Percentiles rank a stretch among this genome's conserved stretches.
Conservation (phyloP, 2,888 invertebrate species). For the Pseudeuparius sepicola region DNA sequence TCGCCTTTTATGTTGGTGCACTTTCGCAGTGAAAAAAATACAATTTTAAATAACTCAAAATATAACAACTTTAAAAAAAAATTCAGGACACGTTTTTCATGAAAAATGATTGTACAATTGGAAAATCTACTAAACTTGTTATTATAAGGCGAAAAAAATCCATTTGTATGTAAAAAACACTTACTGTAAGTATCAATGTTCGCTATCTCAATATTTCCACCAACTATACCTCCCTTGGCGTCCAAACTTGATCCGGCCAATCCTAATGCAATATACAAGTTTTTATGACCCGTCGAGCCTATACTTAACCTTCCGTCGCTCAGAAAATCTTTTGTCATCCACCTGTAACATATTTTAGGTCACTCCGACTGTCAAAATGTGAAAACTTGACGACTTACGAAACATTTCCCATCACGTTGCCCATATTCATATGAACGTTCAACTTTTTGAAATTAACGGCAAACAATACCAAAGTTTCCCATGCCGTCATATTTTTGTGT, state of each 20-base stretch:
- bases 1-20: too few relatives aligned
- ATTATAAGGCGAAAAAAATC: too few relatives aligned
- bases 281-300: slow-evolving; percentile 88
- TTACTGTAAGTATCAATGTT: slow-evolving; percentile 76
- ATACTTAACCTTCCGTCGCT: slow-evolving; percentile 88
- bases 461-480: slow-evolving; percentile 94
- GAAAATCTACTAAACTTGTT: too few relatives aligned
- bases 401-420: slow-evolving; percentile 98
- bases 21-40: too few relatives aligned
- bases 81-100: too few relatives aligned
- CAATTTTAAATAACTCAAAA: too few relatives aligned
- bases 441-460: slow-evolving; percentile 92
- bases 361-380: too few relatives aligned
- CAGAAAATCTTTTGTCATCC: slow-evolving; percentile 87
- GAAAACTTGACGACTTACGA: slow-evolving; percentile 45
- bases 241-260: slow-evolving; percentile 85
- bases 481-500: slow-evolving; percentile 61
- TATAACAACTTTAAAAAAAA: too few relatives aligned
- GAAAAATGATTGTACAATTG: too few relatives aligned
- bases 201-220: slow-evolving; percentile 87
- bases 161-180: too few relatives aligned
- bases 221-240: slow-evolving; percentile 95
- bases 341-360: slow-evolving; percentile 45
- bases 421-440: slow-evolving; percentile 99
- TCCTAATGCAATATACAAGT: slow-evolving; percentile 81